phyloP scores from a whole-genome alignment of 2,113 vertebrate species.

The Rhinopomastus cyanomelas region DNA sequence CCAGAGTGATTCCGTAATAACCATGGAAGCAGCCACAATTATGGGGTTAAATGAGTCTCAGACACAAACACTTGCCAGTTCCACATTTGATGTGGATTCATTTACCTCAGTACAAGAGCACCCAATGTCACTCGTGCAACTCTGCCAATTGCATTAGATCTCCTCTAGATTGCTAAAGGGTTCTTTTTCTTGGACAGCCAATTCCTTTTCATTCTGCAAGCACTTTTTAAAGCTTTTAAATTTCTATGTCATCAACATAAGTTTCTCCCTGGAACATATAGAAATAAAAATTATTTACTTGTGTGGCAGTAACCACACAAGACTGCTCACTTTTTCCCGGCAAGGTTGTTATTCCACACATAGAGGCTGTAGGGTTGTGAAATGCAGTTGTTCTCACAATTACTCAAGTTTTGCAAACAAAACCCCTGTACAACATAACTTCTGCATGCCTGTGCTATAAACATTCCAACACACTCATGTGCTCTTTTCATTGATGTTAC shows the following conservation, averaged over 20 bases:
- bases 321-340: not conserved
- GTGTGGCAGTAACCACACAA: not conserved
- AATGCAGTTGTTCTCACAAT: not conserved
- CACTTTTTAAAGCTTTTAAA: not conserved
- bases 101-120: not conserved
- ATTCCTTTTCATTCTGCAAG: not conserved
- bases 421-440: not conserved
- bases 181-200: not conserved
- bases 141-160: not conserved
- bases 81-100: not conserved
- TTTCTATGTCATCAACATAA: not conserved
- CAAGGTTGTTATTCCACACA: not conserved
- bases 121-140: not conserved
- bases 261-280: not conserved
- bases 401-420: not conserved
- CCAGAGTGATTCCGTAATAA: too few species aligned
- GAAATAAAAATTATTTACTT: not conserved
- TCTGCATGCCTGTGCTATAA: not conserved
- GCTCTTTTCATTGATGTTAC: rapidly evolving
- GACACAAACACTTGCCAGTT: not conserved
- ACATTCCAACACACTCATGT: rapidly evolving
- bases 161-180: not conserved
- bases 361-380: not conserved
- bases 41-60: not conserved
- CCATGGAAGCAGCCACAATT: not conserved